Evolutionary conservation across 2,797 vertebrate species (phyloP).

Genomic region (Pseudomugil tenellus): DNA sequence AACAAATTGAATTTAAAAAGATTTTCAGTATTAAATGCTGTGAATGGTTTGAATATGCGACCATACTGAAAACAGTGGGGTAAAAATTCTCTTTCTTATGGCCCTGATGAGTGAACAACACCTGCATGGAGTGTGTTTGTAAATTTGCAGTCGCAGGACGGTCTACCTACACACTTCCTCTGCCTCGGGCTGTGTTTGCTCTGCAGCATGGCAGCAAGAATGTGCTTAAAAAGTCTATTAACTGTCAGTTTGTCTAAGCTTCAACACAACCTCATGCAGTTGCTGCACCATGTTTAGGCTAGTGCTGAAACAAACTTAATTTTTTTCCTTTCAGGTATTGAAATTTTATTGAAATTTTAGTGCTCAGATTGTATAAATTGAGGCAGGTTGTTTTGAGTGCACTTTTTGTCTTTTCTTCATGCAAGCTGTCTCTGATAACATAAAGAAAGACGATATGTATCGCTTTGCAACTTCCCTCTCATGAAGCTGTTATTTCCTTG

Average conservation of each 20-base stretch:
- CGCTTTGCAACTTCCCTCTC: conserved; percentile 59
- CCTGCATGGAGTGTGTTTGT: conserved; percentile 11
- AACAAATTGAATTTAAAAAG: too few relatives aligned
- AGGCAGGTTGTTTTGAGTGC: conserved; percentile 43
- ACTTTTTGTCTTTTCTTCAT: conserved; percentile 38
- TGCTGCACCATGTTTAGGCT: conserved; percentile 21
- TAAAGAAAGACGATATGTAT: conserved; percentile 57
- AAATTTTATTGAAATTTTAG: conserved; percentile 34
- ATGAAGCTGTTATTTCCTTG: conserved; percentile 53
- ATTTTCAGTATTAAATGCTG: neutral
- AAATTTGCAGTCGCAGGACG: conserved; percentile 20
- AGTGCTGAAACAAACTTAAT: conserved; percentile 25
- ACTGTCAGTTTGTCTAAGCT: conserved; percentile 31
- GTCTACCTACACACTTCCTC: conserved; percentile 20
- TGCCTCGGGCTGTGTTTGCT: conserved; percentile 47
- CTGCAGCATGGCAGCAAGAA: conserved; percentile 28
- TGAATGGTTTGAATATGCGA: neutral
- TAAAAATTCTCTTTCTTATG: conserved; percentile 2
- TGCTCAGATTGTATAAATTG: conserved; percentile 49
- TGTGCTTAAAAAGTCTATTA: conserved; percentile 11
- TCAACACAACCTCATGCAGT: conserved; percentile 6
- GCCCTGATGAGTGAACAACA: conserved; percentile 21
- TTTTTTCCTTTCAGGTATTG: conserved; percentile 23
- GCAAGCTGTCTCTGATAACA: conserved; percentile 58
- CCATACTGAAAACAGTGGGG: neutral